phyloP scores from a whole-genome alignment of 2,888 invertebrate species.

The Drosophila heteroneura region DNA sequence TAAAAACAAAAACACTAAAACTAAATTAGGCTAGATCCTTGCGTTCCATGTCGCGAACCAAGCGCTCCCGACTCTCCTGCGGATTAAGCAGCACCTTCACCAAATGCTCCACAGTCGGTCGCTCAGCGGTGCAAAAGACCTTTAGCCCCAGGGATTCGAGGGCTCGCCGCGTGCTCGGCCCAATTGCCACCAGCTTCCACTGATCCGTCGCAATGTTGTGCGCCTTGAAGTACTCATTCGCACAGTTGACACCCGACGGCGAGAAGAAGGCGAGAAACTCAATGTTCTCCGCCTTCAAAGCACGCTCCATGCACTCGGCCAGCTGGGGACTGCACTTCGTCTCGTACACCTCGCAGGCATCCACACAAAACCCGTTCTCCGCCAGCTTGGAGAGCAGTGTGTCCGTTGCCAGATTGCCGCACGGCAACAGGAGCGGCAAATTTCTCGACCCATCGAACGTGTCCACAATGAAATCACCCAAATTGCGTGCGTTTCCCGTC shows the following conservation, averaged over 20 bases:
- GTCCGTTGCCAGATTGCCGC: constrained; percentile 87
- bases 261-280: constrained; percentile 87
- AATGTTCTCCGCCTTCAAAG: constrained; percentile 84
- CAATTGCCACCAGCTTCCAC: constrained; percentile 87
- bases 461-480: constrained; percentile 86
- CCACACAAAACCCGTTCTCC: constrained; percentile 85
- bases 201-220: constrained; percentile 77
- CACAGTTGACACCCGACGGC: constrained; percentile 87
- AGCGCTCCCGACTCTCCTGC: constrained; percentile 76
- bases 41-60: constrained; percentile 51
- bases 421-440: constrained; percentile 87
- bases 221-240: constrained; percentile 85
- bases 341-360: constrained; percentile 87
- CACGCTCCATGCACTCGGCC: constrained; percentile 84
- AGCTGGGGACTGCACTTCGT: constrained; percentile 86
- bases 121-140: constrained; percentile 86
- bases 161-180: constrained; percentile 87
- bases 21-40: constrained; percentile 30
- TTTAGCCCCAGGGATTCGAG: constrained; percentile 85
- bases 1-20: constrained; percentile 1
- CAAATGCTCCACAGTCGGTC: constrained; percentile 87
- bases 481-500: constrained; percentile 86
- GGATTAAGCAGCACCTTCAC: constrained; percentile 85
- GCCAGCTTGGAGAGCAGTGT: constrained; percentile 85
- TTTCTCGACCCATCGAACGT: constrained; percentile 85